A percentile compares a stretch with the other conserved stretches of the same genome.
These are phyloP conservation scores for Drosophila buzzatii DNA, from an alignment of 2,888 invertebrate species.

Conservation along the genomic window DNA sequence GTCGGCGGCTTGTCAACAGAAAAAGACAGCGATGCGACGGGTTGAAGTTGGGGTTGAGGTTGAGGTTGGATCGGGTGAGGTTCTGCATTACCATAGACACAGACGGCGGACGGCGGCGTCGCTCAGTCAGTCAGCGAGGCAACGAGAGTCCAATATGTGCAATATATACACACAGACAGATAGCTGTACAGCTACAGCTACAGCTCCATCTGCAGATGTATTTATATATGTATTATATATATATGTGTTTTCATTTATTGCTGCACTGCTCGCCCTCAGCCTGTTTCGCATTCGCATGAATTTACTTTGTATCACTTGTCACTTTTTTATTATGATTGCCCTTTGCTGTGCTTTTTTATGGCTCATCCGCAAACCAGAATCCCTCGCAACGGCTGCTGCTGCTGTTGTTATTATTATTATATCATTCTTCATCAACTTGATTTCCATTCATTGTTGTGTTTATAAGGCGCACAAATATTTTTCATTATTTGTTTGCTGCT, in stretches of 20 bases:
- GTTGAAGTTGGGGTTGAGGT: neutral
- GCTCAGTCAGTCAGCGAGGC: conserved; percentile 38
- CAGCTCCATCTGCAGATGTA: conserved; percentile 23
- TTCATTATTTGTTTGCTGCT: conserved; percentile 78
- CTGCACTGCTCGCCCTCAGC: conserved; percentile 44
- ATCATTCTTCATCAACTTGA: conserved; percentile 81
- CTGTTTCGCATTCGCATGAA: conserved; percentile 77
- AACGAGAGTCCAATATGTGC: conserved; percentile 33
- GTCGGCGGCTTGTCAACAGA: conserved; percentile 49
- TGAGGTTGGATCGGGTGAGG: neutral
- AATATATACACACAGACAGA: neutral
- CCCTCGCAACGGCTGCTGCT: conserved; percentile 29
- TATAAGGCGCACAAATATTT: conserved; percentile 75
- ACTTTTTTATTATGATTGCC: conserved; percentile 77
- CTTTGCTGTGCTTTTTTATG: conserved; percentile 74
- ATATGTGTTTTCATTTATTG: conserved; percentile 62
- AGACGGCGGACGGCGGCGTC: conserved; percentile 3
- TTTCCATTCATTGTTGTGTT: conserved; percentile 80
- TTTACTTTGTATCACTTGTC: conserved; percentile 83
- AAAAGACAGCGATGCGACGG: conserved; percentile 24
- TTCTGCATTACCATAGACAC: conserved; percentile 26
- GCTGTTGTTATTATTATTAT: conserved; percentile 72
- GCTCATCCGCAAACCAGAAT: conserved; percentile 61
- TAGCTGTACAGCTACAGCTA: conserved; percentile 19
- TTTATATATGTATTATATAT: neutral